These are phyloP conservation scores for Keiferia lycopersicella DNA, from an alignment of 2,888 invertebrate species.

Conservation along the genomic window DNA sequence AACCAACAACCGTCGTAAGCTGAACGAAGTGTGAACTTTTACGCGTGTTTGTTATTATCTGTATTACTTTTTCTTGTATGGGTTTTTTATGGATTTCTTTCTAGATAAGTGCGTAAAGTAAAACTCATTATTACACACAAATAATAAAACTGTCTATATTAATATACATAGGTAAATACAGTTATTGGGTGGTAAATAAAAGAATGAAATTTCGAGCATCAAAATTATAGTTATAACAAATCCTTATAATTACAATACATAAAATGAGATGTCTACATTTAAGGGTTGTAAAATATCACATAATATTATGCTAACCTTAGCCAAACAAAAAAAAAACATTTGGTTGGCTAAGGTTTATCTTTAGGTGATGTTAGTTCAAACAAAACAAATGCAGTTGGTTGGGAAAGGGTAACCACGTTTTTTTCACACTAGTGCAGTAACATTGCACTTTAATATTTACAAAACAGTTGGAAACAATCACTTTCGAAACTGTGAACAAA, in stretches of 20 bases:
- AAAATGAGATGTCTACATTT: slow-evolving; percentile 20
- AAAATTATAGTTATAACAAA: slow-evolving; percentile 54
- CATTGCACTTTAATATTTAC: slow-evolving; percentile 19
- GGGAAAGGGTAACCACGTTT: slow-evolving; percentile 15
- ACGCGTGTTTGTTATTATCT: too few relatives aligned
- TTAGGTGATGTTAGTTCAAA: slow-evolving; percentile 27
- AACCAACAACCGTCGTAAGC: too few relatives aligned
- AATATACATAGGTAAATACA: too few relatives aligned
- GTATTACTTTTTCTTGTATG: too few relatives aligned
- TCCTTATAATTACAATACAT: slow-evolving; percentile 28
- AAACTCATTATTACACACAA: too few relatives aligned
- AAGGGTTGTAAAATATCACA: slow-evolving; percentile 34
- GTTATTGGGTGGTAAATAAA: slow-evolving; percentile 31
- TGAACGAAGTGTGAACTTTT: too few relatives aligned
- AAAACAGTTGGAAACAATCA: slow-evolving; percentile 13
- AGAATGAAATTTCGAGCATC: slow-evolving; percentile 53
- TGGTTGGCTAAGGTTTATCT: slow-evolving; percentile 25
- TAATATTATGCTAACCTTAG: slow-evolving; percentile 26
- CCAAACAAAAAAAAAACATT: slow-evolving; percentile 34
- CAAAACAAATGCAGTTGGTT: slow-evolving; percentile 34
- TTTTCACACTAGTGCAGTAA: neutral
- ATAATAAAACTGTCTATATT: too few relatives aligned
- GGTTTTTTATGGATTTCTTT: too few relatives aligned
- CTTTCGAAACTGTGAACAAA: neutral
- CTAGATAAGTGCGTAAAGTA: too few relatives aligned